Conservation (phyloP, 2,888 invertebrate species). For the Hydrotaea cyrtoneurina region DNA sequence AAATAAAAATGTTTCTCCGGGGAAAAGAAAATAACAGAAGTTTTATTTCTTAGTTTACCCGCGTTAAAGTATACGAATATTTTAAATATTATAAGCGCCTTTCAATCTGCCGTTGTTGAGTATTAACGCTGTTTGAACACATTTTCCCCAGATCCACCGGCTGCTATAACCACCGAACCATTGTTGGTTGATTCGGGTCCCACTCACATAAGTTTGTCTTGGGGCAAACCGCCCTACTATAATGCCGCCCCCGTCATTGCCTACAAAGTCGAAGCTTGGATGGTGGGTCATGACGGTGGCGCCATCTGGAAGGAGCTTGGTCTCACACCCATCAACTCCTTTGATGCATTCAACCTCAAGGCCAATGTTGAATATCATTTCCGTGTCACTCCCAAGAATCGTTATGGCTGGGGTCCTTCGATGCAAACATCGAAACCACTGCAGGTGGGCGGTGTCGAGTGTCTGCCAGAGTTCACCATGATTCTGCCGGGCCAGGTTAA, state of each 20-base stretch:
- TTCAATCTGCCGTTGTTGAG: background rate
- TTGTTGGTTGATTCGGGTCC: constrained; percentile 90
- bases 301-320: constrained; percentile 92
- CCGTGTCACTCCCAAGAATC: constrained; percentile 92
- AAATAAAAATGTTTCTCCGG: constrained; percentile 79
- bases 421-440: constrained; percentile 85
- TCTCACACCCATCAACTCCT: constrained; percentile 89
- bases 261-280: constrained; percentile 91
- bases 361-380: constrained; percentile 92
- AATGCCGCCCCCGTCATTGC: constrained; percentile 90
- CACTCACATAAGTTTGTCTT: constrained; percentile 91
- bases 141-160: constrained; percentile 87
- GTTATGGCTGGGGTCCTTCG: constrained; percentile 94
- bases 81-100: background rate
- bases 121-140: too few species aligned
- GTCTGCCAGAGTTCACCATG: constrained; percentile 89
- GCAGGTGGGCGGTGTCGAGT: constrained; percentile 85
- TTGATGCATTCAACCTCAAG: constrained; percentile 91
- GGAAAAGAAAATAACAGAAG: constrained; percentile 71
- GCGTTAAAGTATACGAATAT: too few species aligned
- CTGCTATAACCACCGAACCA: constrained; percentile 89
- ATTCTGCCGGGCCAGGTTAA: constrained; percentile 90
- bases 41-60: constrained; percentile 69
- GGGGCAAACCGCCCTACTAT: constrained; percentile 87
- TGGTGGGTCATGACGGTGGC: constrained; percentile 89